Base-by-base conservation (phyloP, 2,797 vertebrate genomes). In the Pangasius djambal region DNA sequence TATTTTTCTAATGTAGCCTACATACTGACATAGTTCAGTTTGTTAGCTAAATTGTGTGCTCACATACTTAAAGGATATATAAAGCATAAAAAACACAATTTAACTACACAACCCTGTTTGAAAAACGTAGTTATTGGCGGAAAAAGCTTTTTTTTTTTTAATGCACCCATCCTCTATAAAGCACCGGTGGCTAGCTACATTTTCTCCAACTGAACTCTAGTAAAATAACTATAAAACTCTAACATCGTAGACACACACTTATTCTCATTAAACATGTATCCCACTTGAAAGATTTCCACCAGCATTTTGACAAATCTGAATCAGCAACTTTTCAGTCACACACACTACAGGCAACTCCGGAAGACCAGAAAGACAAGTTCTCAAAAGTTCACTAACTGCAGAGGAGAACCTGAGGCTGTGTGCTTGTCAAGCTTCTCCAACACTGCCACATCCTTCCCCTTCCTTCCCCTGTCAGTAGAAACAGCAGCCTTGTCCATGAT, bases 401-500 rank as follows among this genome's bases (percentile, higher is more conserved):
- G 28, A 85, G 63, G 48, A 87, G 72, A 52, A 87, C 69, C 70
- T 16, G 20, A n/a, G 70, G 34, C 34, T 59, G 70, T 59, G 34
- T 52, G 63, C 86, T 67, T 90, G 88, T 89, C 90, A 90, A n/a
- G 85, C 86, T 88, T 69, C 83, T 72, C 72, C 89, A 78, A 61
- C 57, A 78, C 89, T 67, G 79, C 59, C 86, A 87, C 88, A 83
- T 86, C 57, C 31, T 44, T 74, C 87, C 89, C 94, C 92, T 93
- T 86, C 57, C 31, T 44, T 74, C 87, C 89, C 94, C 92, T 93
- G 95, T 95, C 94, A 95, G 94, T 93, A 92, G 93, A 91, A 91
- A 91, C 65, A 52, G 93, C 93, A 93, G 94, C 92, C 92, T 94
- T 91, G 92, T 95, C 92, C 94, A 96, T 96, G 94, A 95, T 95